Base-by-base conservation (phyloP, 2,113 vertebrate species). In the Aramus guarauna region DNA sequence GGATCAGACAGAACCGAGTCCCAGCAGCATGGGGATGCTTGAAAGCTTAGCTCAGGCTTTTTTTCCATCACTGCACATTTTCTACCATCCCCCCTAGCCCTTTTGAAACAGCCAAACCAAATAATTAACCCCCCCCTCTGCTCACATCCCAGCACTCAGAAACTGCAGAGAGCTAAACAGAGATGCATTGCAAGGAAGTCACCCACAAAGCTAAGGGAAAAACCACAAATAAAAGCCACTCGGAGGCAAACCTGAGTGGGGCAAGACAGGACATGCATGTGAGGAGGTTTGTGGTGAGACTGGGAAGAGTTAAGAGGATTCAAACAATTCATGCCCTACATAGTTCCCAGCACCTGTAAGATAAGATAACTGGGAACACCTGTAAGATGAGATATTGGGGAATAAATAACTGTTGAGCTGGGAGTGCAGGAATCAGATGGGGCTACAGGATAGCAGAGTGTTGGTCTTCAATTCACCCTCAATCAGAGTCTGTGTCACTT, bases 201-300 rank as follows among this genome's bases (percentile, higher is more conserved):
- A 80, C 75, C 75, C 88, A 77, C 88, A 93, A 86, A 73, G 30
- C 72, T 12, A 48, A 30, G 64, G 72, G 83, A 16, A 84, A 92
- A 95, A 22, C 24, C 93, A 84, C 89, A 91, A 32, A 56, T 21
- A 79, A 86, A 92, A 95, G 88, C 55, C 78, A 73, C 91, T 89
- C 2, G 6, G 52, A 86, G 88, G 92, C 91, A 91, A 88, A 83
- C 47, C 22, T 67, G 85, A 74, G 60, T 0, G 0, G 39, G 73
- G 43, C 94, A 88, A 77, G 94, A 86, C 34, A 52, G 76, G 83
- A 72, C 64, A 0, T 75, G 92, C 36, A 26, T 22, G 6, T 2
- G 19, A 60, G 52, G 15, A 82, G 55, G 36, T n/a, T n/a, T n/a
- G n/a, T n/a, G n/a, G n/a, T n/a, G n/a, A n/a, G n/a, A n/a, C n/a